A percentile compares a stretch with the other conserved stretches of the same genome.
phyloP scores from a whole-genome alignment of 2,113 vertebrate species.

The Perccottus glenii region DNA sequence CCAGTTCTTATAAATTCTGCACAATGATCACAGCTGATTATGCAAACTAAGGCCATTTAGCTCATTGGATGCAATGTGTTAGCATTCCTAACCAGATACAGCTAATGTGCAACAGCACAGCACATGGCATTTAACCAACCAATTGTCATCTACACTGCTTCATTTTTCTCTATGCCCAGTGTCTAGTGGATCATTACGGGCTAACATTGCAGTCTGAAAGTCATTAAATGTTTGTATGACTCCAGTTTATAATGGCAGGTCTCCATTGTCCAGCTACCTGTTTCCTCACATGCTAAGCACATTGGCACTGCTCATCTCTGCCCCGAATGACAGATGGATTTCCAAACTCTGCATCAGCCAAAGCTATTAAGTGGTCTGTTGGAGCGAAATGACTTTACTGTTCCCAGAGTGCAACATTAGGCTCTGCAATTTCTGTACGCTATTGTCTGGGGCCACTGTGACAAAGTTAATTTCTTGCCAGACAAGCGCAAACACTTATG shows the following conservation, averaged over 20 bases:
- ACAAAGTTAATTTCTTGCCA: slow-evolving; percentile 76
- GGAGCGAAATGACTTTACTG: slow-evolving; percentile 73
- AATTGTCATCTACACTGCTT: neutral
- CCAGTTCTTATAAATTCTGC: slow-evolving; percentile 51
- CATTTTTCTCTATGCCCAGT: neutral
- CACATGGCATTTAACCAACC: neutral
- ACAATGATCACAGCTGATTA: slow-evolving; percentile 71
- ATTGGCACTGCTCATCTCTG: slow-evolving; percentile 56
- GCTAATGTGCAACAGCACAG: neutral
- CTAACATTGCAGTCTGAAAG: neutral
- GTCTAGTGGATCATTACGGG: slow-evolving; percentile 14
- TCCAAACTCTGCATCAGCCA: slow-evolving; percentile 65
- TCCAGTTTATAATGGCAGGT: slow-evolving; percentile 21
- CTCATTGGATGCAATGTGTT: slow-evolving; percentile 35
- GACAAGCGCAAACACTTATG: slow-evolving; percentile 64
- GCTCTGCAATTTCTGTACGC: slow-evolving; percentile 63
- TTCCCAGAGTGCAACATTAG: slow-evolving; percentile 65
- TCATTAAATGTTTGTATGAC: slow-evolving; percentile 9
- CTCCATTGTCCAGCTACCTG: slow-evolving; percentile 32
- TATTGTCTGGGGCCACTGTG: slow-evolving; percentile 62
- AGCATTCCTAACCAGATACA: slow-evolving; percentile 53
- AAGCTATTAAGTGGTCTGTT: slow-evolving; percentile 73
- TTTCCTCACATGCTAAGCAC: slow-evolving; percentile 45
- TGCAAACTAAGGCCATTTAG: slow-evolving; percentile 34
- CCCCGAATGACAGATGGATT: slow-evolving; percentile 65